phyloP scores from a whole-genome alignment of 2,797 vertebrate genomes.

The Emydoidea blandingii region DNA sequence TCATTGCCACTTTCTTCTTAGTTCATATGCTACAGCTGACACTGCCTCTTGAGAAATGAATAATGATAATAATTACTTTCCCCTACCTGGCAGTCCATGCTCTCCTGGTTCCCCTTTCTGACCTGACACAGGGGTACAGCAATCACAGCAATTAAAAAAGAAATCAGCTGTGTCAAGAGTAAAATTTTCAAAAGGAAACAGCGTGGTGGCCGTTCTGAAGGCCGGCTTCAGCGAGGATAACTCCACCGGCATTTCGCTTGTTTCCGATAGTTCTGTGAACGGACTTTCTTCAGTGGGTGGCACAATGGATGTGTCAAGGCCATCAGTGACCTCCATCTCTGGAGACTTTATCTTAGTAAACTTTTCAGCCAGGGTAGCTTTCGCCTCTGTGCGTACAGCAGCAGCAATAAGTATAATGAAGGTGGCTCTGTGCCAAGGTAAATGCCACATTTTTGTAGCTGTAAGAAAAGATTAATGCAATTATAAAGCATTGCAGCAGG shows the following conservation, averaged over 20 bases:
- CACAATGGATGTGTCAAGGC: neutral
- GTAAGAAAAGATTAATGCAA: neutral
- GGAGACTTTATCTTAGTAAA: slow-evolving; percentile 88
- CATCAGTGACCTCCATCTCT: slow-evolving; percentile 7
- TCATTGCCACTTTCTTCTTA: fast-evolving
- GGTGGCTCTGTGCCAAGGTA: slow-evolving; percentile 9
- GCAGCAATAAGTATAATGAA: slow-evolving; percentile 69
- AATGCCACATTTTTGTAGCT: slow-evolving; percentile 79
- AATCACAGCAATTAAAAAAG: slow-evolving; percentile 96
- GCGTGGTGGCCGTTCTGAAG: slow-evolving; percentile 34
- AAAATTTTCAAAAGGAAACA: slow-evolving; percentile 86
- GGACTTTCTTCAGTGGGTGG: neutral
- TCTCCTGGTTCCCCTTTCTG: slow-evolving; percentile 87
- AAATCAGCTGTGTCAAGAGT: slow-evolving; percentile 91
- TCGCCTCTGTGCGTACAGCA: slow-evolving; percentile 66
- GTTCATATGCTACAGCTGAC: fast-evolving
- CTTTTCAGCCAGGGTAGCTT: slow-evolving; percentile 88
- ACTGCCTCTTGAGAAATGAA: neutral
- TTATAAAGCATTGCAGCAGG: neutral
- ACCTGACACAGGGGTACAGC: slow-evolving; percentile 87
- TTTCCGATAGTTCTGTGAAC: neutral
- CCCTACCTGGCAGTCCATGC: slow-evolving; percentile 87
- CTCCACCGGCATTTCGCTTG: neutral
- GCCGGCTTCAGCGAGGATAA: neutral
- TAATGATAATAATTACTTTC: neutral